These are phyloP conservation scores for Chrysotoxum bicinctum DNA, from an alignment of 2,888 invertebrate genomes.

Conservation along the genomic window DNA sequence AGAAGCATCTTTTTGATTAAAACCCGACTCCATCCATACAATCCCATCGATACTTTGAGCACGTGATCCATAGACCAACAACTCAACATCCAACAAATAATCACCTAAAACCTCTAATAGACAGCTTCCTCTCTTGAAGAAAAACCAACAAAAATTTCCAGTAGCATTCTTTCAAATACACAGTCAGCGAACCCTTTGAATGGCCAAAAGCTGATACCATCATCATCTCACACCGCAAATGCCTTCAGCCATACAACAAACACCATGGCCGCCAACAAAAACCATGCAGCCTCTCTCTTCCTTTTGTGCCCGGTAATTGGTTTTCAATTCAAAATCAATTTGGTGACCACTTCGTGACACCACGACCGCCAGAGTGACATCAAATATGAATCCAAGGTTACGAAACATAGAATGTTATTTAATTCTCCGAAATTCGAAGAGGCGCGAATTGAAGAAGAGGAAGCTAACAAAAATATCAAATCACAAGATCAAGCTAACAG, in stretches of 20 bases:
- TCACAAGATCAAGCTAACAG: slow-evolving; percentile 59
- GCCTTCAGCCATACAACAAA: neutral
- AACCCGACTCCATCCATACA: neutral
- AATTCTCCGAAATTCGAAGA: slow-evolving; percentile 9
- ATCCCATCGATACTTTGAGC: neutral
- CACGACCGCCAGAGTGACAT: slow-evolving; percentile 33
- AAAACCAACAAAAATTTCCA: slow-evolving; percentile 24
- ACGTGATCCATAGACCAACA: neutral
- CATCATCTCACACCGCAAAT: slow-evolving; percentile 26
- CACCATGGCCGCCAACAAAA: neutral
- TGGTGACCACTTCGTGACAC: slow-evolving; percentile 69
- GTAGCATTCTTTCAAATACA: slow-evolving; percentile 38
- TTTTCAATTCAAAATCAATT: slow-evolving; percentile 66
- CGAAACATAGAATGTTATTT: slow-evolving; percentile 1
- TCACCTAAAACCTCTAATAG: slow-evolving; percentile 53
- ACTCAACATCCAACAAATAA: slow-evolving; percentile 17
- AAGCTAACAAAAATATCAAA: slow-evolving; percentile 48
- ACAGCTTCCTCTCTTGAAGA: slow-evolving; percentile 50
- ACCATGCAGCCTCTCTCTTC: slow-evolving; percentile 18
- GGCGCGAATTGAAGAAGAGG: slow-evolving; percentile 48
- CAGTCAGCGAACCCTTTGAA: slow-evolving; percentile 12
- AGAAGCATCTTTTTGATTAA: no score
- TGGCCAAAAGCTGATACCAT: slow-evolving; percentile 23
- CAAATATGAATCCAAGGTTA: slow-evolving; percentile 38
- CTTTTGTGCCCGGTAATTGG: slow-evolving; percentile 62